Evolutionary conservation across 2,888 invertebrate genomes (phyloP).

Genomic region (Chrysina gloriosa): DNA sequence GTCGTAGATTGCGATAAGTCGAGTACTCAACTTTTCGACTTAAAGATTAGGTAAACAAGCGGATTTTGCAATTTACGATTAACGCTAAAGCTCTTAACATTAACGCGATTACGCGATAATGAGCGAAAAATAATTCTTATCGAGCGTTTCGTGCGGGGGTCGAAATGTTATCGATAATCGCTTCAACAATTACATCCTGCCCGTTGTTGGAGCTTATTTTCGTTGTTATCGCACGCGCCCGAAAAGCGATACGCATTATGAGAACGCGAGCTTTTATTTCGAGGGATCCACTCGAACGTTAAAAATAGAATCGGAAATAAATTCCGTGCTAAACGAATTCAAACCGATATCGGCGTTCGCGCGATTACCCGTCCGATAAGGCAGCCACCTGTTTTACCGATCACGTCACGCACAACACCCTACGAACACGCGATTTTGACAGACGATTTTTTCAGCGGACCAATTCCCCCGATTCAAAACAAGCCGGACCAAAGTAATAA

Average conservation of each 20-base stretch:
- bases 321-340: too few relatives aligned
- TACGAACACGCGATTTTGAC: slow-evolving; percentile 60
- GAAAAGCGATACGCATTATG: not conserved
- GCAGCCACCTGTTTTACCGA: slow-evolving; percentile 57
- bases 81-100: too few relatives aligned
- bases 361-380: not conserved
- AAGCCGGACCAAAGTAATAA: slow-evolving; percentile 61
- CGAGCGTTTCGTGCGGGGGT: not conserved
- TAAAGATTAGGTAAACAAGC: too few relatives aligned
- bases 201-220: slow-evolving; percentile 1
- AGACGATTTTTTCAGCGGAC: slow-evolving; percentile 65
- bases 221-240: not conserved
- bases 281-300: too few relatives aligned
- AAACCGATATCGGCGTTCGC: too few relatives aligned
- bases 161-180: slow-evolving; percentile 24
- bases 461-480: slow-evolving; percentile 61
- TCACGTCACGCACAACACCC: slow-evolving; percentile 59
- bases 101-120: too few relatives aligned
- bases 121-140: not conserved
- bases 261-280: too few relatives aligned
- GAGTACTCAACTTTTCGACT: too few relatives aligned
- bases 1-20: too few relatives aligned
- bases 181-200: not conserved
- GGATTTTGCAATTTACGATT: too few relatives aligned
- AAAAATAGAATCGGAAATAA: too few relatives aligned